Evolutionary conservation across 2,797 vertebrate species (phyloP), one percentile per base, ranked within the genome.

Genomic region (Sparidentex hasta): DNA sequence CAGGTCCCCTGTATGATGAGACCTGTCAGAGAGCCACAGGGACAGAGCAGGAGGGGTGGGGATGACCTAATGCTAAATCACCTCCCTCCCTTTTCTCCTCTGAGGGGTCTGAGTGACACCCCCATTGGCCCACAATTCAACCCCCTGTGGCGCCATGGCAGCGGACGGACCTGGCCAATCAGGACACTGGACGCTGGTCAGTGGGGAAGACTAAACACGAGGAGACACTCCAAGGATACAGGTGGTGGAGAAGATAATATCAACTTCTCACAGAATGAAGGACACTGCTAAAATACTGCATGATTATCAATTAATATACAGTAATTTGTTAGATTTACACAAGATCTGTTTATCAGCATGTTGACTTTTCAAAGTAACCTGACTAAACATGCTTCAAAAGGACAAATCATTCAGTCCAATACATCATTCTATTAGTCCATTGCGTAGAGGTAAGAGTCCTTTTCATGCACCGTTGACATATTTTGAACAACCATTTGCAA

Each of bases 1-100:
- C 89, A 87, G 90, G 90, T 91, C 76, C 59, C 41, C 77, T 47
- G 74, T 83, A 88, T 87, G 92, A 93, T 93, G 93, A 89, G 88
- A 82, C 64, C 91, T 92, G 94, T 94, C 93, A 92, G 74, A 71
- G 47, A 68, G 73, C 68, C 66, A 69, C 43, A 48, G 72, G 74
- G 67, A 64, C 29, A 11, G 48, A 78, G 57, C 69, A 80, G 82
- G 83, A 75, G 76, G 81, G 84, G 69, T 23, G 87, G 79, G 81
- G 83, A 84, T 87, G 91, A 95, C 93, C 93, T 88, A 86, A 92
- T 90, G 84, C 82, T 83, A 81, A 72, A 82, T 61, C 73, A 78
- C 70, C 85, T 80, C 74, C 76, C 77, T 81, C 86, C 43, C 61
- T 69, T 79, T 89, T 80, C 83, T 83, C 65, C 74, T 55, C 7